Percentiles rank a stretch among this genome's conserved stretches.
These are phyloP conservation scores for Rotaria sp. DNA, from an alignment of 2,888 invertebrate genomes.

Conservation along the genomic window DNA sequence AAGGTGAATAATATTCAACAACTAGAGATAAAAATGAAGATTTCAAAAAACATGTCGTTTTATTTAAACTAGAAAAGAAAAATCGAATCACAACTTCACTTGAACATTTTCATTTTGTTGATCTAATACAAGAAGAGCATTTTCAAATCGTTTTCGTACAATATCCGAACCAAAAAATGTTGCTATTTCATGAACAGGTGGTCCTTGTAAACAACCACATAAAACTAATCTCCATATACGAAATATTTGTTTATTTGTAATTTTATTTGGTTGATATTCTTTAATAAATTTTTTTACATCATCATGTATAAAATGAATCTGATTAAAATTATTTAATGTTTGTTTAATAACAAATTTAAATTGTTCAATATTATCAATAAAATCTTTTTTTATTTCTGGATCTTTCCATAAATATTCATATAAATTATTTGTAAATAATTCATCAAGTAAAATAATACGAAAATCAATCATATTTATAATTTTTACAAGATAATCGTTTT, in stretches of 20 bases:
- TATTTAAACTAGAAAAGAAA: background rate
- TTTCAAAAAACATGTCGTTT: background rate
- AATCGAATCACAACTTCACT: background rate
- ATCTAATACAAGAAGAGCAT: conserved; percentile 2
- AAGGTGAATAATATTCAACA: no score
- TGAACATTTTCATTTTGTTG: background rate
- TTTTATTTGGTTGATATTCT: background rate
- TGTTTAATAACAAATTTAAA: background rate
- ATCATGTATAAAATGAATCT: background rate
- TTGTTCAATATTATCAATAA: background rate
- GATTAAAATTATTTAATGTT: background rate
- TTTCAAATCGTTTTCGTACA: conserved; percentile 29
- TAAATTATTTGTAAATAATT: conserved; percentile 9
- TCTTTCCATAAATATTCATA: conserved; percentile 27
- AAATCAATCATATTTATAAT: background rate
- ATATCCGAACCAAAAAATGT: conserved; percentile 35
- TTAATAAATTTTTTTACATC: background rate
- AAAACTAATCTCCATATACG: conserved; percentile 29
- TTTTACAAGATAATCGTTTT: background rate
- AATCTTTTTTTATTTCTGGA: background rate
- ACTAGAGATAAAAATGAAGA: background rate
- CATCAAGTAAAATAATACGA: conserved; percentile 4
- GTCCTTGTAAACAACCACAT: conserved; percentile 37
- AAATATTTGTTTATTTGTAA: background rate
- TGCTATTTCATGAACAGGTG: conserved; percentile 35